A percentile compares a stretch with the other conserved stretches of the same genome.
phyloP scores from a whole-genome alignment of 2,797 vertebrate genomes.

The Eidolon dupreanum region DNA sequence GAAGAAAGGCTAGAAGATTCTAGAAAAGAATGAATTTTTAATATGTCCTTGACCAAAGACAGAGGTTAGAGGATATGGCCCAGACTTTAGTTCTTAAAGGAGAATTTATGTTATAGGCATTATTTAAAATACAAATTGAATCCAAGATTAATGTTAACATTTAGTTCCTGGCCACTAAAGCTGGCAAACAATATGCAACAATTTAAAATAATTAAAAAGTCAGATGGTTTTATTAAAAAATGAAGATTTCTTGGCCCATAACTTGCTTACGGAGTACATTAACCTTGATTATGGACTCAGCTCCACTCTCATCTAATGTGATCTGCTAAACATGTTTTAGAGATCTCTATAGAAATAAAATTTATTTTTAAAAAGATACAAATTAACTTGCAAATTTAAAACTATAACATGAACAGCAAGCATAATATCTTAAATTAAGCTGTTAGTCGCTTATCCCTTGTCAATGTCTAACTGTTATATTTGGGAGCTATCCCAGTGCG shows the following conservation, averaged over 20 bases:
- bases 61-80: not conserved
- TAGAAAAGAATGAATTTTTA: not conserved
- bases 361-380: slow-evolving; percentile 47
- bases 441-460: not conserved
- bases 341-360: slow-evolving; percentile 22
- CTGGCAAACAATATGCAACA: not conserved
- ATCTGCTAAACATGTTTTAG: not conserved
- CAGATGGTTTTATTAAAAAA: slow-evolving; percentile 66
- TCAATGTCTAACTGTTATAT: slow-evolving; percentile 16
- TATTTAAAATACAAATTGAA: slow-evolving; percentile 37
- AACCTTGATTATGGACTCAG: slow-evolving; percentile 30
- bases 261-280: slow-evolving; percentile 48
- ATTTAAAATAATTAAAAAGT: slow-evolving; percentile 52
- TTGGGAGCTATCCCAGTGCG: not conserved
- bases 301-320: slow-evolving; percentile 54
- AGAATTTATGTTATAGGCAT: not conserved
- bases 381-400: slow-evolving; percentile 47
- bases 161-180: slow-evolving; percentile 17
- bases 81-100: not conserved
- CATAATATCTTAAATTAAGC: slow-evolving; percentile 1
- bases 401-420: not conserved
- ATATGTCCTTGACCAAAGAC: not conserved
- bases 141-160: not conserved
- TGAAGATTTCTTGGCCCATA: slow-evolving; percentile 61
- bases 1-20: not conserved